phyloP scores from a whole-genome alignment of 2,888 invertebrate species.

The Encarsia formosa region DNA sequence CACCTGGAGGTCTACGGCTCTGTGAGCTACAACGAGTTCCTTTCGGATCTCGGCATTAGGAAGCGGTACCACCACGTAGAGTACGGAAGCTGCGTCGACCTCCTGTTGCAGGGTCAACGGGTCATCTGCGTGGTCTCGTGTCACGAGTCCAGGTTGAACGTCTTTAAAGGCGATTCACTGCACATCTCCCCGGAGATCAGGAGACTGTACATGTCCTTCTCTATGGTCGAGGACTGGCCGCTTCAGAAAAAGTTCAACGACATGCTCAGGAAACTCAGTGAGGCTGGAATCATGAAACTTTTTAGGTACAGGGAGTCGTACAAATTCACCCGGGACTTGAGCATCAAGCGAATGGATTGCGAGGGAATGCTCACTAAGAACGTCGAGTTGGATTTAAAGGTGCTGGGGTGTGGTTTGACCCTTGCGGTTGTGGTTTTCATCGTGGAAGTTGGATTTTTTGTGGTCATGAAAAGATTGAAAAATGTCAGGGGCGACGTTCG shows the following conservation, averaged over 20 bases:
- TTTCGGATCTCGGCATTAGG: background rate
- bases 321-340: too few species aligned
- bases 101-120: background rate
- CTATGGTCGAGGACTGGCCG: slow-evolving; percentile 5
- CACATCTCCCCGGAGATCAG: background rate
- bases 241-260: background rate
- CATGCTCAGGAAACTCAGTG: background rate
- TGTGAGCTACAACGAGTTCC: slow-evolving; percentile 1
- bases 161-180: background rate
- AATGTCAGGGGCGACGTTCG: too few species aligned
- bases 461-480: too few species aligned
- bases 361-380: too few species aligned
- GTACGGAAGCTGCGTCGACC: background rate
- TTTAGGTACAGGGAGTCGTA: background rate
- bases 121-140: slow-evolving; percentile 1
- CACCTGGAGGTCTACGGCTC: slow-evolving; percentile 2
- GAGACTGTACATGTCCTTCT: slow-evolving; percentile 1
- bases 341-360: too few species aligned
- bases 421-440: too few species aligned
- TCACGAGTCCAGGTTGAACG: background rate
- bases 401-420: too few species aligned
- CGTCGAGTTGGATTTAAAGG: too few species aligned
- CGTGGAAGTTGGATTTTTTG: too few species aligned
- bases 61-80: background rate
- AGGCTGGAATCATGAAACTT: slow-evolving; percentile 4